A percentile compares a stretch with the other conserved stretches of the same genome.
These are phyloP conservation scores for Cylloceria caligata DNA, from an alignment of 2,888 invertebrate genomes.

Conservation along the genomic window DNA sequence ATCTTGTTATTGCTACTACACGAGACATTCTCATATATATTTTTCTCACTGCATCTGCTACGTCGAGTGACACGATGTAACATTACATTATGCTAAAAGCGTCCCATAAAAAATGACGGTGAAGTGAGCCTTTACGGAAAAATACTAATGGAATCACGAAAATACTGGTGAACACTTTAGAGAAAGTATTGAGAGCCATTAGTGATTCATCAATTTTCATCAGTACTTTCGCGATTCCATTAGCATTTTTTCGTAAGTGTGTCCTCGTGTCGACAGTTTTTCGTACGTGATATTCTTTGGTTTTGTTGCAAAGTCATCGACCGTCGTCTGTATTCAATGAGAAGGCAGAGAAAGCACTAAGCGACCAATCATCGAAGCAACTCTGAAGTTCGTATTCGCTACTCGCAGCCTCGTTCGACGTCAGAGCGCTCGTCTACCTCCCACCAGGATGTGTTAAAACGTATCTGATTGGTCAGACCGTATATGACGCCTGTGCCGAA, in stretches of 20 bases:
- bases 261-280: conserved; percentile 2
- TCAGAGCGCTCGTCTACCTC: neutral
- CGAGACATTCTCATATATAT: neutral
- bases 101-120: neutral
- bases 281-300: neutral
- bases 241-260: too few relatives aligned
- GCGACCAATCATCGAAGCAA: neutral
- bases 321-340: neutral
- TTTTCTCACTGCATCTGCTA: neutral
- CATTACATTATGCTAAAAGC: neutral
- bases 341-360: neutral
- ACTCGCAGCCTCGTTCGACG: conserved; percentile 24
- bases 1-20: conserved; percentile 29
- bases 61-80: conserved; percentile 2
- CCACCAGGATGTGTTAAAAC: conserved; percentile 32
- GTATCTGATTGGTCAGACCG: conserved; percentile 51
- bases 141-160: too few relatives aligned
- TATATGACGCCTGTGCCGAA: conserved; percentile 39
- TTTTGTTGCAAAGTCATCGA: neutral
- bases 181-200: too few relatives aligned
- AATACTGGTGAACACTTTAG: too few relatives aligned
- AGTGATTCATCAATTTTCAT: too few relatives aligned
- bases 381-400: neutral
- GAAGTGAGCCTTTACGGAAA: too few relatives aligned
- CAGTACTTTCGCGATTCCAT: too few relatives aligned